phyloP scores from a whole-genome alignment of 2,797 vertebrate species.

The Girardinus metallicus region DNA sequence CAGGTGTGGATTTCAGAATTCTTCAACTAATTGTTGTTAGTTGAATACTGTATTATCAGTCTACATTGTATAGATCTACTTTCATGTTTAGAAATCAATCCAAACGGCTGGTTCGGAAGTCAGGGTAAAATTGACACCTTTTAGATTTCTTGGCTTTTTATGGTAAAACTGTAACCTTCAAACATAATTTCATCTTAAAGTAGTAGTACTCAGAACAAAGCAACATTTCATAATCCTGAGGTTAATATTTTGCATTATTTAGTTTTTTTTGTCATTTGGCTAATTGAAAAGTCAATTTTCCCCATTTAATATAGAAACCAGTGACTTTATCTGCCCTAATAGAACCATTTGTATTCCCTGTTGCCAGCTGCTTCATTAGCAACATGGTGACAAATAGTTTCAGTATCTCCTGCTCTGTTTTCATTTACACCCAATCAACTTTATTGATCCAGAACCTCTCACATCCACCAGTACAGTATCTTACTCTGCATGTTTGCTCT shows the following conservation, averaged over 20 bases:
- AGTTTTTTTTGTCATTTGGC: neutral
- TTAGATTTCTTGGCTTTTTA: neutral
- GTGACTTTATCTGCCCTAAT: constrained; percentile 4
- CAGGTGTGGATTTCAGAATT: neutral
- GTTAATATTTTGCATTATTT: neutral
- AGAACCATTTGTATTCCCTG: constrained; percentile 38
- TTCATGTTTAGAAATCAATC: neutral
- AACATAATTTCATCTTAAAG: neutral
- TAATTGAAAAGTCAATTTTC: neutral
- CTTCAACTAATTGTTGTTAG: neutral
- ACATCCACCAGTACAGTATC: constrained; percentile 25
- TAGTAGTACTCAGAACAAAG: neutral
- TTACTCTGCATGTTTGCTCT: constrained; percentile 19
- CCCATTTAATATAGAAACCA: constrained; percentile 1
- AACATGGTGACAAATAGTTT: constrained; percentile 39
- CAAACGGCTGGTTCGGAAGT: too few species aligned
- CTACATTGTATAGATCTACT: neutral
- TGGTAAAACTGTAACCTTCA: neutral
- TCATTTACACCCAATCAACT: constrained; percentile 67
- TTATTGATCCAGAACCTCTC: constrained; percentile 60
- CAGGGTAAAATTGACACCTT: too few species aligned
- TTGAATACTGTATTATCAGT: neutral
- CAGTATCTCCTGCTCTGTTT: constrained; percentile 52
- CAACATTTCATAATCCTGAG: neutral
- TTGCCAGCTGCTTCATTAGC: constrained; percentile 43